Base-by-base conservation (phyloP, 2,797 vertebrate genomes). In the Brotula barbata region DNA sequence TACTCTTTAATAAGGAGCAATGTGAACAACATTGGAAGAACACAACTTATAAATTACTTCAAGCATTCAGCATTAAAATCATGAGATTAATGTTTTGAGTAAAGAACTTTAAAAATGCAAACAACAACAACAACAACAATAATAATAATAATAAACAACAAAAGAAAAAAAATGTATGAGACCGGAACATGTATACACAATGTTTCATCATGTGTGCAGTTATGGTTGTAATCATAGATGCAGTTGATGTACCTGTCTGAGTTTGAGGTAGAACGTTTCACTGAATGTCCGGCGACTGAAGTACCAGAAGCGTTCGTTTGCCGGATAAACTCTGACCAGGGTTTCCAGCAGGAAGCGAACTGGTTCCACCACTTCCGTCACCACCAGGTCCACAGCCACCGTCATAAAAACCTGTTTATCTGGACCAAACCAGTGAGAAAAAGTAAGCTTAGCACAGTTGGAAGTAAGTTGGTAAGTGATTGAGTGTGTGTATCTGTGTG, bases 261-360 rank as follows among this genome's bases (percentile, higher is more conserved):
- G 92, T 80, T 90, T 95, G 87, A 99, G 94, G 77, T 94, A 94
- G 83, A 99, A 99, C 1, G 92, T 97, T 87, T 99, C 96, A 0
- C 91, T 95, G 88, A 96, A 97, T 68, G 94, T 90, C 85, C 98
- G 98, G 53, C 97, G 93, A 88, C 97, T 98, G 87, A 97, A 99
- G 88, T 99, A 99, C 97, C 97, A 99, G 84, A 99, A 99, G 47
- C 97, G 92, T 53, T 99, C 96, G 0, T 95, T 99, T 49, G 95
- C 90, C 17, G 97, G 96, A 65, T 98, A 99, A 7, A 99, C 93
- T 15, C 95, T 91, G 40, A 95, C 93, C 1, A 95, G 85, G 0
- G 94, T 93, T 89, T 99, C 97, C 89, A 99, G 68, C 64, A 97
- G 83, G 63, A 99, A 98, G 2, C 97, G 91, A 15, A 99, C 95